Evolutionary conservation across 2,888 invertebrate species (phyloP).

Genomic region (Tetragonula carbonaria): DNA sequence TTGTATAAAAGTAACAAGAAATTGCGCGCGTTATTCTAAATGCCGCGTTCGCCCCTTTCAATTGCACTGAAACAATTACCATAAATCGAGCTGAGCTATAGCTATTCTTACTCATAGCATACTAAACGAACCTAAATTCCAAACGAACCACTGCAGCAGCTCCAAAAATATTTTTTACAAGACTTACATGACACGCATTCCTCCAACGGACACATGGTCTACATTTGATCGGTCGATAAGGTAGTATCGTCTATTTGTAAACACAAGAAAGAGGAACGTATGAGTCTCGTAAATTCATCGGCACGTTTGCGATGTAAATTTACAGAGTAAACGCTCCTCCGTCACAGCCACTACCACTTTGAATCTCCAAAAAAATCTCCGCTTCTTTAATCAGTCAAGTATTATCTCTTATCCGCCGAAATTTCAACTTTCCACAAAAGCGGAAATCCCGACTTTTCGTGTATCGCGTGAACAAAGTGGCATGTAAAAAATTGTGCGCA

Average conservation of each 20-base stretch:
- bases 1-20: neutral
- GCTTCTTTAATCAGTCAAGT: neutral
- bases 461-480: neutral
- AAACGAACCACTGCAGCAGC: conserved; percentile 12
- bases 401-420: neutral
- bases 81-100: conserved; percentile 22
- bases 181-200: conserved; percentile 49
- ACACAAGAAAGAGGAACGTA: conserved; percentile 58
- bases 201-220: conserved; percentile 48
- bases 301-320: conserved; percentile 75
- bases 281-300: conserved; percentile 74
- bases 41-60: neutral
- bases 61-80: conserved; percentile 10
- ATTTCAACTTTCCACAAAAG: neutral
- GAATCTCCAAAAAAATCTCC: conserved; percentile 6
- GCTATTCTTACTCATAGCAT: conserved; percentile 20
- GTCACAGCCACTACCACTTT: neutral
- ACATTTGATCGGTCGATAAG: conserved; percentile 58
- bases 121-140: conserved; percentile 25
- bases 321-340: conserved; percentile 70
- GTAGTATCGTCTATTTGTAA: conserved; percentile 62
- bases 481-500: neutral
- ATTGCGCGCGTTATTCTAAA: neutral
- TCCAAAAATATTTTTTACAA: conserved; percentile 56
- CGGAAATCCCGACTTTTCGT: neutral